Conservation (phyloP, 2,797 vertebrate species). For the Gymnothorax reevesii region DNA sequence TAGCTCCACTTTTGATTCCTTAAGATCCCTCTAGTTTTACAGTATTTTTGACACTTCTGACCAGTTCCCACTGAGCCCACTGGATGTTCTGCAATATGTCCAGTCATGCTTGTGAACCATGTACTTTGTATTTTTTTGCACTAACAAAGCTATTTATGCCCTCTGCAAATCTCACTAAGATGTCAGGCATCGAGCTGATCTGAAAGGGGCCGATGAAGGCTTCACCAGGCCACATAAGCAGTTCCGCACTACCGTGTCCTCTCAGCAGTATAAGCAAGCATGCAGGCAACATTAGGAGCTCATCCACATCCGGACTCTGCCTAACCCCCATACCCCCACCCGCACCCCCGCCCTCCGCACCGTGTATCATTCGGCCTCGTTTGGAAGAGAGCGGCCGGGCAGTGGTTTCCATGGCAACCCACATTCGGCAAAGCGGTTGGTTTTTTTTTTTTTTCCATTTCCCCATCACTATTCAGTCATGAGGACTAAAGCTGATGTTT, state of each 20-base stretch:
- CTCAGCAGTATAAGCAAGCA: constrained; percentile 87
- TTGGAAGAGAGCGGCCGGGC: constrained; percentile 74
- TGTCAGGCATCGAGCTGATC: too few species aligned
- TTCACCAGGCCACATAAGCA: too few species aligned
- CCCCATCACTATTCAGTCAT: constrained; percentile 58
- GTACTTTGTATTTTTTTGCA: constrained; percentile 55
- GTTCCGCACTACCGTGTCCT: constrained; percentile 76
- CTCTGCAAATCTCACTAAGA: constrained; percentile 13
- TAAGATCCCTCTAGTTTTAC: background rate
- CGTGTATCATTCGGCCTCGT: constrained; percentile 68
- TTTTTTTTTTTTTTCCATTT: constrained; percentile 53
- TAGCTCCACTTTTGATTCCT: background rate
- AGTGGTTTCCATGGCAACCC: constrained; percentile 86
- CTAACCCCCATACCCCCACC: constrained; percentile 52
- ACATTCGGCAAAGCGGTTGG: constrained; percentile 47
- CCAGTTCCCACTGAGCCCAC: constrained; percentile 48
- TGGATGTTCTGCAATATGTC: constrained; percentile 21
- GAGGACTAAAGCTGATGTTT: constrained; percentile 65
- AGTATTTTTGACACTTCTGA: background rate
- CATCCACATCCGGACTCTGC: constrained; percentile 96
- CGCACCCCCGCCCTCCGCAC: background rate
- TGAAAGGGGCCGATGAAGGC: too few species aligned
- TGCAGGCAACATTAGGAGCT: constrained; percentile 91
- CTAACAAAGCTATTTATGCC: constrained; percentile 70
- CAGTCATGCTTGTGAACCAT: constrained; percentile 52